Evolutionary conservation across 2,797 vertebrate species (phyloP).

Genomic region (Miichthys miiuy): DNA sequence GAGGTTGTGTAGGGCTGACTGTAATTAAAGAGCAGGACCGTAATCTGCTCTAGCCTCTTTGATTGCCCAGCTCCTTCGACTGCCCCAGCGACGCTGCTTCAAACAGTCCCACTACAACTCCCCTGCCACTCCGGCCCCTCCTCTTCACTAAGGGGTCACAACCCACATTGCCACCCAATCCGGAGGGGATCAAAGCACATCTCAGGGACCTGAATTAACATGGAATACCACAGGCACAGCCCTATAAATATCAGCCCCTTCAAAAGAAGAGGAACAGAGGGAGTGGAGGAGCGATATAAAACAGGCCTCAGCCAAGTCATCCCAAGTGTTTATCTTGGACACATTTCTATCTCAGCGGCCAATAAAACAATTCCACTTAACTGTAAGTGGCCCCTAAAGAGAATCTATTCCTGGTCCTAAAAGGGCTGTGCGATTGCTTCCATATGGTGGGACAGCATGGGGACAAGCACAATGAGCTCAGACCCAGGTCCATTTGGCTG

Average conservation of each 20-base stretch:
- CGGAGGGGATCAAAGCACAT: slow-evolving; percentile 91
- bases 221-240: slow-evolving; percentile 91
- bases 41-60: slow-evolving; percentile 84
- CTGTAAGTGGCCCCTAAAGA: slow-evolving; percentile 97
- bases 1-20: slow-evolving; percentile 80
- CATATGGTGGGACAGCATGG: slow-evolving; percentile 99
- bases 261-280: slow-evolving; percentile 86
- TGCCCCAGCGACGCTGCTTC: slow-evolving; percentile 75
- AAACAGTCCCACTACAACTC: slow-evolving; percentile 79
- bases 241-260: slow-evolving; percentile 94
- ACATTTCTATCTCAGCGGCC: slow-evolving; percentile 97
- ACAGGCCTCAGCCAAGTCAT: slow-evolving; percentile 87
- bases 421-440: slow-evolving; percentile 96
- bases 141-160: slow-evolving; percentile 78
- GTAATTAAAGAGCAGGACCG: slow-evolving; percentile 85
- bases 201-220: slow-evolving; percentile 92
- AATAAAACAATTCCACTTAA: slow-evolving; percentile 99
- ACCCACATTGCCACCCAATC: slow-evolving; percentile 91
- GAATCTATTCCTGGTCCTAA: slow-evolving; percentile 96
- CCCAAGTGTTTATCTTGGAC: slow-evolving; percentile 99
- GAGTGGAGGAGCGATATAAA: slow-evolving; percentile 84
- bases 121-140: slow-evolving; percentile 76
- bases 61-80: slow-evolving; percentile 80
- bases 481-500: slow-evolving; percentile 93
- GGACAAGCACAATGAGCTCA: slow-evolving; percentile 91